Evolutionary conservation across 2,888 invertebrate species (phyloP).

Genomic region (Ecliptopera silaceata): DNA sequence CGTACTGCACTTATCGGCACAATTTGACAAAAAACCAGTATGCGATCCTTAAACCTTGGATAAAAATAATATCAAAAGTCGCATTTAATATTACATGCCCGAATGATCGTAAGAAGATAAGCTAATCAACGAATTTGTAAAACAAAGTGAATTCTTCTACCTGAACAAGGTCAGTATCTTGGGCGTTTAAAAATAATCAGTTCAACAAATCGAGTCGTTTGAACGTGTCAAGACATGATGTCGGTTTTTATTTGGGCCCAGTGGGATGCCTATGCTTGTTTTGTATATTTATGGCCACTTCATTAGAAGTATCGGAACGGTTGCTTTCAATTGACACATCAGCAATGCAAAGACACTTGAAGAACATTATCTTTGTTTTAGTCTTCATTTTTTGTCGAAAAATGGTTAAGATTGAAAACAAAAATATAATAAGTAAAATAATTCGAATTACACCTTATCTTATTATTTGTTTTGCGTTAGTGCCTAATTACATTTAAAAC

Average conservation of each 20-base stretch:
- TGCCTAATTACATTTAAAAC: too few species aligned
- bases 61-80: conserved; percentile 6
- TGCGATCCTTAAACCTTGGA: background rate
- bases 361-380: background rate
- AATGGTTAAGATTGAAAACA: too few species aligned
- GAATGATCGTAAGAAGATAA: conserved; percentile 50
- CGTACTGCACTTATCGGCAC: background rate
- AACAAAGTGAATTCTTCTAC: conserved; percentile 63
- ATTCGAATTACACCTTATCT: too few species aligned
- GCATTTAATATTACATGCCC: conserved; percentile 27
- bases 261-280: conserved; percentile 71
- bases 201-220: conserved; percentile 72
- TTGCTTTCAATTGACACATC: conserved; percentile 66
- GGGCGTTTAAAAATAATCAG: conserved; percentile 63
- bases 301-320: conserved; percentile 65
- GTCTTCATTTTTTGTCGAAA: background rate
- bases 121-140: conserved; percentile 66
- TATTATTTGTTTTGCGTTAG: too few species aligned
- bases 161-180: conserved; percentile 47
- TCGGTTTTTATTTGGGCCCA: conserved; percentile 67
- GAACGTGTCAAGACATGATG: conserved; percentile 77
- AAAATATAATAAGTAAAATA: too few species aligned
- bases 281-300: conserved; percentile 76
- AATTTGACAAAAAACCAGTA: background rate
- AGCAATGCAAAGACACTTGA: conserved; percentile 33